Evolutionary conservation across 2,113 vertebrate genomes (phyloP).

Genomic region (Poeciliopsis prolifica): DNA sequence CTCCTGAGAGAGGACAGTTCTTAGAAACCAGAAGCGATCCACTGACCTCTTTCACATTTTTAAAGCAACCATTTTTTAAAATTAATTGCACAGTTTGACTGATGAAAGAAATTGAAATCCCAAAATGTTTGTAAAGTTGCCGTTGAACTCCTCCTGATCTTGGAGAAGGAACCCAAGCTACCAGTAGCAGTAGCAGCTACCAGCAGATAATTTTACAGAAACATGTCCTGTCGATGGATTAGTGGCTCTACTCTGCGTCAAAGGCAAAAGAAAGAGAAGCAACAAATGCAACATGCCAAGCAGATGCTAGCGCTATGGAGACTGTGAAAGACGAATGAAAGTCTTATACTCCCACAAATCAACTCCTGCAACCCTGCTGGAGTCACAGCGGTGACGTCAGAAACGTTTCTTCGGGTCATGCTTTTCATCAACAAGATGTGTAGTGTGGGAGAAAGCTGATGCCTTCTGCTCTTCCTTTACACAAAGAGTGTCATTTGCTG

Average conservation of each 20-base stretch:
- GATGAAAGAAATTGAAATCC: too few species aligned
- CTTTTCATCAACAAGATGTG: slow-evolving; percentile 30
- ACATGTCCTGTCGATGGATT: neutral
- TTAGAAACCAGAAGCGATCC: too few species aligned
- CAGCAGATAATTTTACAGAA: neutral
- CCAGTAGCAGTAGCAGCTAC: too few species aligned
- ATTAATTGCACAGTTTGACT: too few species aligned
- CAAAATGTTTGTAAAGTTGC: too few species aligned
- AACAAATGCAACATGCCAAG: neutral
- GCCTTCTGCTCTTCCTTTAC: slow-evolving; percentile 26
- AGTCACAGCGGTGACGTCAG: slow-evolving; percentile 26
- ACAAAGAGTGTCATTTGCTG: slow-evolving; percentile 50
- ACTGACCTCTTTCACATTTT: too few species aligned
- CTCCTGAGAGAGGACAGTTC: too few species aligned
- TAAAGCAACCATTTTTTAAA: too few species aligned
- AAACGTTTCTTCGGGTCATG: slow-evolving; percentile 37
- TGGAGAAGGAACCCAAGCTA: neutral
- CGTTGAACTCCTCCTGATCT: neutral
- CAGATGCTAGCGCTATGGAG: neutral
- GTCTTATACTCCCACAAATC: neutral
- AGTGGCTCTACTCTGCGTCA: neutral
- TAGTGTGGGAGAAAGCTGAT: slow-evolving; percentile 26
- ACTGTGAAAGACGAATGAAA: neutral
- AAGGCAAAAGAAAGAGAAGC: neutral
- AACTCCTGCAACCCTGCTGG: neutral